Evolutionary conservation across 2,888 invertebrate genomes (phyloP), one percentile per base, ranked within the genome.

Genomic region (Caenorhabditis sinica): DNA sequence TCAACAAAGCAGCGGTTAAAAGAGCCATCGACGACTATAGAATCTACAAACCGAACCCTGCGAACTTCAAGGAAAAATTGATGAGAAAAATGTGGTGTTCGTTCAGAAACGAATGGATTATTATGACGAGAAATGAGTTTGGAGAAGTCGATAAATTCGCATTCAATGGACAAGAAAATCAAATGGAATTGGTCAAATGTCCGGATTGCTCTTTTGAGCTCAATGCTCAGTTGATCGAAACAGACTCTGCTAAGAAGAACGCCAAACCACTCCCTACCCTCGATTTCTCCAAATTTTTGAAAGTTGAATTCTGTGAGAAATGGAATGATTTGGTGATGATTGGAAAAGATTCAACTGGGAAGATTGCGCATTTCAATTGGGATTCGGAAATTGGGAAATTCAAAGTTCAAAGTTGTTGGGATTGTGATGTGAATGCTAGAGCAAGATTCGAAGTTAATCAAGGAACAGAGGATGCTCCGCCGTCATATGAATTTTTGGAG

Each of bases 251-350:
- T 25, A 23, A 65, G 30, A 45, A 49, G 25, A 65, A n/a, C 15
- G 28, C 17, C 20, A 45, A 60, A 20, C 45, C 30, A 13, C 20
- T 61, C 6, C 73, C 73, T 17, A 58, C 45, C 17, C 49, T 20
- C 1, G 74, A 74, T 33, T 74, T 63, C 40, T 36, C 63, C 0
- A 63, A 53, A 23, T 74, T 63, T 51, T 25, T 74, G 17, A 63
- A 74, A 51, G 74, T 74, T 36, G 63, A 63, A 63, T 74, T 74
- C 17, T 74, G 74, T 49, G 63, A 63, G 63, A 51, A 25, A 51
- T 15, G 9, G 33, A 63, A 74, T 36, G 51, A 65, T 51, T 63
- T 63, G 25, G 40, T 63, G 74, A 63, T 74, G 74, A 51, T 74
- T 49, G 63, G 63, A 28, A 63, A 63, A 36, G 40, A 63, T 30